Conservation (phyloP, 2,113 vertebrate species). For the Malurus cyaneus region DNA sequence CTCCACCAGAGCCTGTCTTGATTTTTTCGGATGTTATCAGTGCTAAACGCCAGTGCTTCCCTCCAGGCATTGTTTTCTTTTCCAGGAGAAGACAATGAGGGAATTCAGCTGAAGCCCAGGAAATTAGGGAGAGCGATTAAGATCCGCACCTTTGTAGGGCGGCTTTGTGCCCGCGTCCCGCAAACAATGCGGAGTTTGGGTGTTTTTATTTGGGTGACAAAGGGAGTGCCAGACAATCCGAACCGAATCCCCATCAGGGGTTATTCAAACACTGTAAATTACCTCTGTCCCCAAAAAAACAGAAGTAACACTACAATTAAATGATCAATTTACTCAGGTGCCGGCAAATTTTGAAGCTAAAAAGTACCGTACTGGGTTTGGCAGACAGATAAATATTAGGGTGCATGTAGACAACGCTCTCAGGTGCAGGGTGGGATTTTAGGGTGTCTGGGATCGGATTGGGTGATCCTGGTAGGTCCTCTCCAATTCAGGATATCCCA, state of each 20-base stretch:
- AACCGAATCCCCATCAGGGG: neutral
- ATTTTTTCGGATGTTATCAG: neutral
- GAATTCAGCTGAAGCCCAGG: neutral
- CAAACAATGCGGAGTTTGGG: neutral
- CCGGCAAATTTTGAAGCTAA: neutral
- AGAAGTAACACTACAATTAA: neutral
- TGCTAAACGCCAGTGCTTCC: neutral
- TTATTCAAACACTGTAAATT: neutral
- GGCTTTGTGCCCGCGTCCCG: neutral
- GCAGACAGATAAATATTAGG: neutral
- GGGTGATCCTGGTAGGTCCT: neutral
- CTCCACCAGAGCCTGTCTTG: neutral
- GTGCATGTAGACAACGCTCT: neutral
- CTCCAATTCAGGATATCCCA: neutral
- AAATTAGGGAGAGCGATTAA: neutral
- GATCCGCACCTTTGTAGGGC: neutral
- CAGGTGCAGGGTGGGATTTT: neutral
- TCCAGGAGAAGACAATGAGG: neutral
- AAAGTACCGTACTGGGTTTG: neutral
- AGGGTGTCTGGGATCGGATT: neutral
- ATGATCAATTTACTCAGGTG: neutral
- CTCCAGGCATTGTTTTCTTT: neutral
- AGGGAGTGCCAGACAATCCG: neutral
- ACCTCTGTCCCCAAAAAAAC: neutral
- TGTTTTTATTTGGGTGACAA: neutral